Conservation (phyloP, 2,797 vertebrate genomes). For the Phylloscopus collybita region DNA sequence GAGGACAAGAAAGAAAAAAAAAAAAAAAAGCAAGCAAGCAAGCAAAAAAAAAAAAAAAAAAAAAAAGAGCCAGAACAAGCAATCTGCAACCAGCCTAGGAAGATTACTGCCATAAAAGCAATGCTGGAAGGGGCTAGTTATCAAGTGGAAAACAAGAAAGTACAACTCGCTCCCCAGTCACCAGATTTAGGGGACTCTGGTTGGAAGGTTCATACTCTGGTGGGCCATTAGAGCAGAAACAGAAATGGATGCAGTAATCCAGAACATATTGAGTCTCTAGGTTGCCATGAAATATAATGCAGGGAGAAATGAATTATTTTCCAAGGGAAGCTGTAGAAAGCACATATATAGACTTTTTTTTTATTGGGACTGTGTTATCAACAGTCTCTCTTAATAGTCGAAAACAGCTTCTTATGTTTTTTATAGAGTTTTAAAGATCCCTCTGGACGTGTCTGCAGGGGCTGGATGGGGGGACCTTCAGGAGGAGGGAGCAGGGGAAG, state of each 20-base stretch:
- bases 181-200: slow-evolving; percentile 78
- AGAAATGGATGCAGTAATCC: slow-evolving; percentile 90
- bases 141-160: slow-evolving; percentile 77
- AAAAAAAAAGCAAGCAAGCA: neutral
- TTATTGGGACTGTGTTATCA: slow-evolving; percentile 74
- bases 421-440: slow-evolving; percentile 73
- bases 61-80: slow-evolving; percentile 45
- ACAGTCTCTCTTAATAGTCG: slow-evolving; percentile 71
- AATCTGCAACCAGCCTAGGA: slow-evolving; percentile 76
- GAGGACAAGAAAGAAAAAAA: neutral
- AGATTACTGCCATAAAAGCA: slow-evolving; percentile 79
- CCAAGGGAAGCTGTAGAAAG: slow-evolving; percentile 71
- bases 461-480: neutral
- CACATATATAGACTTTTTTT: slow-evolving; percentile 69
- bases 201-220: slow-evolving; percentile 72
- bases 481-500: neutral
- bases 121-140: slow-evolving; percentile 77
- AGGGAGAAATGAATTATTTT: slow-evolving; percentile 76
- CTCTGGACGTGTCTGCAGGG: slow-evolving; percentile 20
- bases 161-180: slow-evolving; percentile 68
- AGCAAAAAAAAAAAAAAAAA: neutral
- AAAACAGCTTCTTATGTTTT: slow-evolving; percentile 75
- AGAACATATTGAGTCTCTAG: slow-evolving; percentile 84
- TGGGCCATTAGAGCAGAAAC: slow-evolving; percentile 77
- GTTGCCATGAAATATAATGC: slow-evolving; percentile 80